Base-by-base conservation (phyloP, 2,888 invertebrate species). In the Strigamia transsilvanica region DNA sequence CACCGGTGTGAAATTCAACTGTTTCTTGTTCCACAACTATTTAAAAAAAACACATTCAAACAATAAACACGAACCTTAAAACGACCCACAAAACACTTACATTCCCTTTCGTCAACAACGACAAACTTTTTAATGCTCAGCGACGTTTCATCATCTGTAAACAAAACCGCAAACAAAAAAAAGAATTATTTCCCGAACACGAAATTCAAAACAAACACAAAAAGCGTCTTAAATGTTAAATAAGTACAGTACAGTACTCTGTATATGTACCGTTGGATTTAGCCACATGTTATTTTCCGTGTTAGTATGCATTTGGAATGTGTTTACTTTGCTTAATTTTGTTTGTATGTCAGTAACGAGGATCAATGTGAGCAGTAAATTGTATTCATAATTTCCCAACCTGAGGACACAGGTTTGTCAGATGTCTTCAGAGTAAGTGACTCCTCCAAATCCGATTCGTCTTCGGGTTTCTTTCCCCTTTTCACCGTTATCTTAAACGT, bases 141-240 rank as follows among this genome's bases (percentile, higher is more conserved):
- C 87, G 93, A 91, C 15, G 92, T 91, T 42, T 91, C 93, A 85
- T 92, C 93, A 89, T 93, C 93, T 93, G 90, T 81, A 88, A 90
- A 85, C 12, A 23, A 79, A 79, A 82, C n/a, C n/a, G n/a, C n/a
- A n/a, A n/a, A n/a, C n/a, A 18, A 38, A n/a, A 42, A 42, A 46
- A 66, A 73, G 34, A 82, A 15, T 73, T 27, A 73, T 18, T 73
- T 21, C 21, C 7, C 21, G 23, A 73, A 73, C 32, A 4, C 2
- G 6, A 66, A 23, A 77, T 34, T 77, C 21, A 61, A 23, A 15
- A 21, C 13, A 66, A 66, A 66, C 23, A 66, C 61, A 66, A n/a
- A 66, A 32, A 32, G 73, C 27, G 38, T 32, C 27, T 32, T 23
- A 23, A 21, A 66, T 27, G 27, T 27, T 27, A 27, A n/a, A n/a